Evolutionary conservation across 2,888 invertebrate genomes (phyloP).

Genomic region (Cerastoderma edule): DNA sequence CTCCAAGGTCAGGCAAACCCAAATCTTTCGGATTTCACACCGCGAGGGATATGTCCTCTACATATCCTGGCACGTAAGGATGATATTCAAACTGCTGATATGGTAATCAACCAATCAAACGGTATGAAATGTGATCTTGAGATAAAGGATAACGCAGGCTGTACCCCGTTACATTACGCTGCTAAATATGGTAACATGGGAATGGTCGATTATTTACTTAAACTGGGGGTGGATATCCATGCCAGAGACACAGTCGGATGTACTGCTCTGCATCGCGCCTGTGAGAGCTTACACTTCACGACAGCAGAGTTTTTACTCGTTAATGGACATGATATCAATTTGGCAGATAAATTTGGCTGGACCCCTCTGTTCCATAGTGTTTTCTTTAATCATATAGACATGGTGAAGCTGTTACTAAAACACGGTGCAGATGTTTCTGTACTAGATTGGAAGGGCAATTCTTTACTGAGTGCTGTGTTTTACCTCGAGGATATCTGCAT

Average conservation of each 20-base stretch:
- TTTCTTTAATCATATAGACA: constrained; percentile 39
- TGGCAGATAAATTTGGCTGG: constrained; percentile 48
- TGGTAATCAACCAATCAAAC: constrained; percentile 31
- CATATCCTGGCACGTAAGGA: constrained; percentile 48
- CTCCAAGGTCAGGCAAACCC: constrained; percentile 41
- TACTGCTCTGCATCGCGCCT: constrained; percentile 51
- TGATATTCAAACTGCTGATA: constrained; percentile 26
- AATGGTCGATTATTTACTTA: constrained; percentile 48
- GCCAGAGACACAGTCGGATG: constrained; percentile 43
- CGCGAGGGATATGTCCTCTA: constrained; percentile 35
- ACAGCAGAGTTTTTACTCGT: constrained; percentile 41
- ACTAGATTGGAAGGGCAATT: constrained; percentile 30
- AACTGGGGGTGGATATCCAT: constrained; percentile 30
- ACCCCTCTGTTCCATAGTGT: constrained; percentile 55
- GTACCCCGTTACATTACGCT: constrained; percentile 49
- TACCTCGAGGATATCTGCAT: constrained; percentile 22
- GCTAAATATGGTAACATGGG: constrained; percentile 36
- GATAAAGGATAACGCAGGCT: constrained; percentile 40
- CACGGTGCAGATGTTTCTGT: constrained; percentile 40
- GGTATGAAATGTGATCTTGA: constrained; percentile 33
- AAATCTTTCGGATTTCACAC: constrained; percentile 40
- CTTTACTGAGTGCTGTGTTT: constrained; percentile 40
- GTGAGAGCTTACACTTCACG: constrained; percentile 38
- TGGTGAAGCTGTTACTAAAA: constrained; percentile 41
- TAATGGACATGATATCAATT: constrained; percentile 44